These are phyloP conservation scores for Euplexia lucipara DNA, from an alignment of 2,888 invertebrate species.

Conservation along the genomic window DNA sequence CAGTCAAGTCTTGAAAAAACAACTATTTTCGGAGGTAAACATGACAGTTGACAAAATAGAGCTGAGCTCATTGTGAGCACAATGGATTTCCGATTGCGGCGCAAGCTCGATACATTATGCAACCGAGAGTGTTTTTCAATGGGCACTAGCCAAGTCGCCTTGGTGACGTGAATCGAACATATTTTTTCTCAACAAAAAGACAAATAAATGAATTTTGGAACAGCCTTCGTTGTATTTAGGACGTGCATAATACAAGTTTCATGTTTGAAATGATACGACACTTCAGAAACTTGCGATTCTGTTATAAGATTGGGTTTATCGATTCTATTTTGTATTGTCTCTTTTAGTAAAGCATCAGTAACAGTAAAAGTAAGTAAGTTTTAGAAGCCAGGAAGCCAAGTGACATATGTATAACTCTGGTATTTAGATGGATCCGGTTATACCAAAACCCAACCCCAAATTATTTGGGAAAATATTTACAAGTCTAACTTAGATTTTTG, in stretches of 20 bases:
- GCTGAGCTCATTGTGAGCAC: constrained; percentile 59
- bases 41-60: constrained; percentile 61
- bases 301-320: constrained; percentile 22
- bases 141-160: constrained; percentile 64
- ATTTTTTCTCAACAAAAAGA: constrained; percentile 35
- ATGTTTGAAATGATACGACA: not conserved
- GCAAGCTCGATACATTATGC: constrained; percentile 62
- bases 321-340: no score
- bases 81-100: constrained; percentile 68
- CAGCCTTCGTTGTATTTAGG: constrained; percentile 12
- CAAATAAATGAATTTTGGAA: constrained; percentile 25
- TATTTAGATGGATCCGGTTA: no score
- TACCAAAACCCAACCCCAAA: no score
- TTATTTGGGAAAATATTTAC: no score
- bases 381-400: no score
- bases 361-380: no score
- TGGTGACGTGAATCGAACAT: constrained; percentile 44
- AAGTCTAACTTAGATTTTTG: no score
- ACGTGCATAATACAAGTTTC: constrained; percentile 11
- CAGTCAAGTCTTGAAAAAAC: constrained; percentile 35
- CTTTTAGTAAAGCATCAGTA: no score
- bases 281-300: constrained; percentile 8
- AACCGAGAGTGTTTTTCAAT: constrained; percentile 66
- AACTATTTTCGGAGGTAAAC: constrained; percentile 54
- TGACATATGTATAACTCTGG: no score